A percentile compares a stretch with the other conserved stretches of the same genome.
Conservation (phyloP, 2,888 invertebrate species). For the Dolomedes plantarius region DNA sequence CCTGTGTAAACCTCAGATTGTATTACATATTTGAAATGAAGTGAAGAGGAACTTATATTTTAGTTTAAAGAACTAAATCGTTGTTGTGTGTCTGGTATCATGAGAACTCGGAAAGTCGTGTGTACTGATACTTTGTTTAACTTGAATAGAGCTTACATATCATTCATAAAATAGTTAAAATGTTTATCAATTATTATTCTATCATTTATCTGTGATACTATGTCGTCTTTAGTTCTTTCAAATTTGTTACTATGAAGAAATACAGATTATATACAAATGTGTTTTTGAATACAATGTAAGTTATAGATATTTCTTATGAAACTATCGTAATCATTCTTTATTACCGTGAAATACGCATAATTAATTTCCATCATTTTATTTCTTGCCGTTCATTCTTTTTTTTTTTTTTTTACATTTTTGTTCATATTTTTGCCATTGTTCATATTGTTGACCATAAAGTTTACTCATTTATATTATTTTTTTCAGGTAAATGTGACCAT, state of each 20-base stretch:
- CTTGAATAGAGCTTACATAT: not conserved
- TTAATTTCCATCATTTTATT: too few relatives aligned
- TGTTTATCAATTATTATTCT: not conserved
- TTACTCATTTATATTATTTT: not conserved
- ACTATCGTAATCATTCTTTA: too few relatives aligned
- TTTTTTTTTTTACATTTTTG: too few relatives aligned
- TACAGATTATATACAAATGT: too few relatives aligned
- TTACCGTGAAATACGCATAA: too few relatives aligned
- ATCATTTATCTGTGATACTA: slow-evolving; percentile 50
- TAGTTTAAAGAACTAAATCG: slow-evolving; percentile 1
- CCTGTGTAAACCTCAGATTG: too few relatives aligned
- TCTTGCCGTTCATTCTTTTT: too few relatives aligned
- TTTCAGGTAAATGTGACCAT: slow-evolving; percentile 44
- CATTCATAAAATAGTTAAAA: not conserved
- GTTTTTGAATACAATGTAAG: too few relatives aligned
- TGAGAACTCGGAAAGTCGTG: not conserved
- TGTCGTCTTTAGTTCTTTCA: not conserved
- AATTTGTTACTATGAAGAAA: not conserved
- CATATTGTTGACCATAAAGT: too few relatives aligned
- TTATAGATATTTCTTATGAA: too few relatives aligned
- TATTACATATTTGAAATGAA: slow-evolving; percentile 27
- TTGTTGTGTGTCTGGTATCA: not conserved
- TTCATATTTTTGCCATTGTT: too few relatives aligned
- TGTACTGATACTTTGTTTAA: not conserved
- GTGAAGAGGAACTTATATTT: slow-evolving; percentile 19